phyloP scores from a whole-genome alignment of 1,140 invertebrate genomes.

The Drosophila parabipectinata region DNA sequence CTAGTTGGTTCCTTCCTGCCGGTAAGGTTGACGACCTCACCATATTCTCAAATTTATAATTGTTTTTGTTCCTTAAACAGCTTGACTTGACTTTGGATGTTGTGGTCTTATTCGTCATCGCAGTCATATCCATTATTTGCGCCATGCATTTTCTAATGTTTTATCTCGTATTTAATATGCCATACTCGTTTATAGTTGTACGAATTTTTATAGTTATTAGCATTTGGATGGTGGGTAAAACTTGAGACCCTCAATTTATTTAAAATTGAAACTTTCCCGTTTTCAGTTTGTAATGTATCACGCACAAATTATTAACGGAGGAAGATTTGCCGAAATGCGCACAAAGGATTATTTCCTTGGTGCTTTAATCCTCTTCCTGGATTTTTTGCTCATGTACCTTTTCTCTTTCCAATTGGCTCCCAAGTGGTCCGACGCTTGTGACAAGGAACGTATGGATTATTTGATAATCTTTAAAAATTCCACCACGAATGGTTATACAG shows the following conservation, averaged over 20 bases:
- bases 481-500: neutral
- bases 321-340: conserved; percentile 64
- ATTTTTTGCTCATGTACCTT: conserved; percentile 56
- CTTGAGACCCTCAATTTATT: neutral
- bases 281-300: conserved; percentile 67
- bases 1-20: conserved; percentile 30
- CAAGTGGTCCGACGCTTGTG: conserved; percentile 51
- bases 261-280: neutral
- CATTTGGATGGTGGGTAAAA: conserved; percentile 26
- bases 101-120: conserved; percentile 51
- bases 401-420: conserved; percentile 42
- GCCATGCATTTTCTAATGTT: conserved; percentile 61
- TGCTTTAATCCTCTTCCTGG: conserved; percentile 52
- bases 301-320: conserved; percentile 65
- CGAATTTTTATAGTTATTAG: conserved; percentile 30
- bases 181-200: conserved; percentile 31
- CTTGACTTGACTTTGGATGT: conserved; percentile 56
- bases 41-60: neutral
- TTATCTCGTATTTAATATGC: conserved; percentile 45
- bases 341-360: conserved; percentile 47
- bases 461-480: neutral
- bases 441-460: neutral
- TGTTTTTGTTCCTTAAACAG: conserved; percentile 10
- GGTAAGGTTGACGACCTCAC: conserved; percentile 26
- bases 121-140: conserved; percentile 38